These are phyloP conservation scores for Poecilia picta DNA, from an alignment of 2,797 vertebrate species.

Conservation along the genomic window DNA sequence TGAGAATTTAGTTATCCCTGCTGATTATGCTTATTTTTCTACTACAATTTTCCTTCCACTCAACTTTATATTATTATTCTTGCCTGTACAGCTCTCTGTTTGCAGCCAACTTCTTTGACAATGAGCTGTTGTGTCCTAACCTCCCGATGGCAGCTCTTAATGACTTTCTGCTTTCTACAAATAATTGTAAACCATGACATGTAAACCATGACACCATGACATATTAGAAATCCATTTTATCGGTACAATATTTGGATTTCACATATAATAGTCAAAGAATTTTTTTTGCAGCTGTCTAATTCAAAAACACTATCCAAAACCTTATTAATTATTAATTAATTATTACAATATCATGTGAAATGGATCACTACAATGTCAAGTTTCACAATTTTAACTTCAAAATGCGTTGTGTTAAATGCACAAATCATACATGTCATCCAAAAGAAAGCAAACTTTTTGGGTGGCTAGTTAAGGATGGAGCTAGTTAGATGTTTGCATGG, in stretches of 20 bases:
- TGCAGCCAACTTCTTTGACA: not conserved
- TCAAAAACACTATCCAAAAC: not conserved
- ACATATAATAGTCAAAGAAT: not conserved
- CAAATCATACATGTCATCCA: not conserved
- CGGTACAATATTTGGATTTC: not conserved
- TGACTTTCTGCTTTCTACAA: not conserved
- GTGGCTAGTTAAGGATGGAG: not conserved
- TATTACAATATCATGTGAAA: not conserved
- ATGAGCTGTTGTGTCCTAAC: not conserved
- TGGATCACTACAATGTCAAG: not conserved
- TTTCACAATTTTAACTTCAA: not conserved
- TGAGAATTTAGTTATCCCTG: not conserved
- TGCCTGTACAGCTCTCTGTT: not conserved
- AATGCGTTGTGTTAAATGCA: not conserved
- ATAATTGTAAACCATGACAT: not conserved
- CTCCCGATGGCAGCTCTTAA: not conserved
- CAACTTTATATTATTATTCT: not conserved
- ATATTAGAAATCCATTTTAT: not conserved
- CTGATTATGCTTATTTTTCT: not conserved
- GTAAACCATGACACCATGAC: too few relatives aligned
- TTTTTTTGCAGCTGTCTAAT: not conserved
- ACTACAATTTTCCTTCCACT: not conserved
- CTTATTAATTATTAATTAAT: not conserved
- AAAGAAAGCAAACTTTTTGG: not conserved
- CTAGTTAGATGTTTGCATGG: slow-evolving; percentile 36